These are phyloP conservation scores for Zootoca vivipara DNA, from an alignment of 2,113 vertebrate species.

Conservation along the genomic window DNA sequence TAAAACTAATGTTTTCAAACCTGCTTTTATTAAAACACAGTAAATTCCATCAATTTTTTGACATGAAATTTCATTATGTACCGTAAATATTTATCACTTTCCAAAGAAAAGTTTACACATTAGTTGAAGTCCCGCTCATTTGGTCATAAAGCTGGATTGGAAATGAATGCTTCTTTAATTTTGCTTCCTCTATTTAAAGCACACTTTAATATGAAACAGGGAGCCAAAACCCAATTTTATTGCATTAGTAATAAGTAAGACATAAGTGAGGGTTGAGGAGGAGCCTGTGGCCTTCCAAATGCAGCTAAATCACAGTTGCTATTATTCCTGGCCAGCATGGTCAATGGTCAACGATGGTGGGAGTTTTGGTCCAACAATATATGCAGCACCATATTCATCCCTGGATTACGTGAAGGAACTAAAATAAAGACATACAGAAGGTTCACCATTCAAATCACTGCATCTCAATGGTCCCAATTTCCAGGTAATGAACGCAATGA, in stretches of 20 bases:
- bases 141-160: conserved; percentile 72
- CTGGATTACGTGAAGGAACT: not conserved
- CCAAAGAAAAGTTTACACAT: conserved; percentile 74
- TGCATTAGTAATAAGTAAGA: conserved; percentile 37
- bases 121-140: conserved; percentile 75
- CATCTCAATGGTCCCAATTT: too few species aligned
- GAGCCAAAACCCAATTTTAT: conserved; percentile 46
- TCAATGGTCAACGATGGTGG: too few species aligned
- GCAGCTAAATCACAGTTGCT: too few species aligned
- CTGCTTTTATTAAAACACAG: conserved; percentile 82
- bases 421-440: not conserved
- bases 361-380: too few species aligned
- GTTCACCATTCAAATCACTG: not conserved
- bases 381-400: too few species aligned
- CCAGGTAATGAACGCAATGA: too few species aligned
- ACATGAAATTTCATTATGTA: conserved; percentile 80
- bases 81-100: conserved; percentile 84
- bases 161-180: conserved; percentile 77
- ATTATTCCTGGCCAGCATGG: too few species aligned
- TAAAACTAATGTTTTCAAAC: conserved; percentile 81
- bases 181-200: conserved; percentile 72
- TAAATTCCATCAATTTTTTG: conserved; percentile 83
- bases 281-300: too few species aligned
- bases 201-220: conserved; percentile 45
- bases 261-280: not conserved